Conservation (phyloP, 1,140 invertebrate genomes). For the Aphidius gifuensis region DNA sequence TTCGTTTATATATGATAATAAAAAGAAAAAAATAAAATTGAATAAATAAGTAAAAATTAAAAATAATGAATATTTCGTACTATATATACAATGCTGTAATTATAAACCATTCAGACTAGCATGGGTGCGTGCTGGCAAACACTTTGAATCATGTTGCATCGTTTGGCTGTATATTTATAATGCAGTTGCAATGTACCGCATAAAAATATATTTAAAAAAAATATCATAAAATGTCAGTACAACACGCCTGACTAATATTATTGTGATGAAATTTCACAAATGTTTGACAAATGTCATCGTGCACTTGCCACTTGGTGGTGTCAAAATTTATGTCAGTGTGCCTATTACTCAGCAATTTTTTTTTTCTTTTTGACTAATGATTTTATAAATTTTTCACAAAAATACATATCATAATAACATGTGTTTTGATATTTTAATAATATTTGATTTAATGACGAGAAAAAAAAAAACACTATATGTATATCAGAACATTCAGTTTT, state of each 20-base stretch:
- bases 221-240: conserved; percentile 15
- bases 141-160: conserved; percentile 33
- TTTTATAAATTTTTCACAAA: too few relatives aligned
- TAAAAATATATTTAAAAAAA: neutral
- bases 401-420: too few relatives aligned
- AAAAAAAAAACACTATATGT: conserved; percentile 10
- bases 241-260: conserved; percentile 34
- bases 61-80: conserved; percentile 31
- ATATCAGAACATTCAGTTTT: conserved; percentile 38
- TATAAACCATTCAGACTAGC: conserved; percentile 43
- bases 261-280: conserved; percentile 46
- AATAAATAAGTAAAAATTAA: too few relatives aligned
- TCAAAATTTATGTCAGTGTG: too few relatives aligned
- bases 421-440: too few relatives aligned
- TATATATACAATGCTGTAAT: conserved; percentile 45
- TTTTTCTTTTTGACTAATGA: too few relatives aligned
- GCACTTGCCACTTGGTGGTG: conserved; percentile 2
- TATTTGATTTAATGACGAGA: neutral
- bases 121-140: conserved; percentile 37
- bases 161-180: conserved; percentile 18
- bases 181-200: too few relatives aligned
- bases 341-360: too few relatives aligned
- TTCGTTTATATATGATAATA: too few relatives aligned
- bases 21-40: too few relatives aligned
- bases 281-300: conserved; percentile 35